Base-by-base conservation (phyloP, 2,113 vertebrate species). In the Acrocephalus kingi region DNA sequence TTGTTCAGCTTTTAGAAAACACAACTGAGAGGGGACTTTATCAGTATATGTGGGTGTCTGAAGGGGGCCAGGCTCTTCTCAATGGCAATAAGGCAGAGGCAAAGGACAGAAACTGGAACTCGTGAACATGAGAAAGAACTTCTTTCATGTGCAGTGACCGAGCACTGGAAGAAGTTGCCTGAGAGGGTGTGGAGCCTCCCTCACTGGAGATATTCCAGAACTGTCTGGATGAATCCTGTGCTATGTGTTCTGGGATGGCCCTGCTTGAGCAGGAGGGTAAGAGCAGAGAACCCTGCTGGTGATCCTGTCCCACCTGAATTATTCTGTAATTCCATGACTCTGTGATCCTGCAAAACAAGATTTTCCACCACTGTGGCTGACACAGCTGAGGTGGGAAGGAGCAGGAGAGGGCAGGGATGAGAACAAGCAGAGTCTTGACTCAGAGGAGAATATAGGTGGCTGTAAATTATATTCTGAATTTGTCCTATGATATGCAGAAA, bases 111-210 rank as follows among this genome's bases (percentile, higher is more conserved):
- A 83, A 35, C 5, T n/a, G 30, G 39, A 62, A 55, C 39, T 13
- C 0, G 0, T 30, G 46, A 54, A 41, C 20, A 11, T 35, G 10
- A 61, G 54, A 10, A 31, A 54, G 16, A 39, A 35, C 2, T 48
- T 9, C 1, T 59, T n/a, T 35, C 9, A 6, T 22, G 24, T 35
- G 24, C 54, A 41, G 48, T 76, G 30, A 22, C n/a, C 0, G 0
- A 52, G 30, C n/a, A 48, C 39, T 18, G 20, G 39, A n/a, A 30
- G 10, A 46, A 13, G 10, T 24, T n/a, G 5, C 7, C 45, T 20
- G 30, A 41, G n/a, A 35, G 17, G 14, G 8, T 31, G 11, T 48
- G 39, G 20, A 68, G 41, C 39, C 13, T 74, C 27, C 39, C 24
- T 54, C 24, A 22, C 48, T 31, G 33, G 30, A 82, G 30, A 31